Evolutionary conservation across 2,888 invertebrate genomes (phyloP).

Genomic region (Kryphioiulus occultus): DNA sequence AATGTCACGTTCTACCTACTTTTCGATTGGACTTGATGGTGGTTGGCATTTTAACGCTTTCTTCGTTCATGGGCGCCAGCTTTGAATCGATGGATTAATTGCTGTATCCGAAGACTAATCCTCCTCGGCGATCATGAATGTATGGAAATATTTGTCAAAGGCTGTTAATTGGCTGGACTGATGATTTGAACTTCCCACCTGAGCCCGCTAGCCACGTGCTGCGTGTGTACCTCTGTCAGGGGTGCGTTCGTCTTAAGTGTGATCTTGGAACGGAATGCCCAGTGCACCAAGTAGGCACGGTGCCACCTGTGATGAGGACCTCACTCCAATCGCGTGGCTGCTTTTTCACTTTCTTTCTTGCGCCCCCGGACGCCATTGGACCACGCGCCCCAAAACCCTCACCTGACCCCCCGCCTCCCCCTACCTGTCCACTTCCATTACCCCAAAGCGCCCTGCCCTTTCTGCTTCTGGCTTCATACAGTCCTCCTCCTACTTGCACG

Average conservation of each 20-base stretch:
- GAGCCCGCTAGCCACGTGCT: conserved; percentile 24
- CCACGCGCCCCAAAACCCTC: background rate
- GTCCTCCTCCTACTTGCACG: background rate
- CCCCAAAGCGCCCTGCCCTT: background rate
- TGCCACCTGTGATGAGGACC: conserved; percentile 25
- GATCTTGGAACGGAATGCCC: background rate
- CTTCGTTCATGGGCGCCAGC: background rate
- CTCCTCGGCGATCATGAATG: background rate
- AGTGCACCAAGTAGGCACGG: background rate
- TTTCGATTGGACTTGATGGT: background rate
- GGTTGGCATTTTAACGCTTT: background rate
- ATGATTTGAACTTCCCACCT: background rate
- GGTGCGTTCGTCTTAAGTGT: background rate
- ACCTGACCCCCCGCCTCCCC: background rate
- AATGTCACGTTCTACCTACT: background rate
- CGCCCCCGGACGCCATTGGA: conserved; percentile 30
- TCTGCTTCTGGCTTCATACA: background rate
- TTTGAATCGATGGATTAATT: background rate
- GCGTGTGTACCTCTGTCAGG: background rate
- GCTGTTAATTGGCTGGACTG: too few relatives aligned
- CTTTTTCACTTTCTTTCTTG: conserved; percentile 40
- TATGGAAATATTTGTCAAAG: background rate
- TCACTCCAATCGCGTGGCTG: conserved; percentile 39
- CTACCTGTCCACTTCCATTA: conserved; percentile 24
- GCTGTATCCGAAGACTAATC: background rate